A percentile compares a stretch with the other conserved stretches of the same genome.
Evolutionary conservation across 2,113 vertebrate species (phyloP).

Genomic region (Leptodactylus fuscus): DNA sequence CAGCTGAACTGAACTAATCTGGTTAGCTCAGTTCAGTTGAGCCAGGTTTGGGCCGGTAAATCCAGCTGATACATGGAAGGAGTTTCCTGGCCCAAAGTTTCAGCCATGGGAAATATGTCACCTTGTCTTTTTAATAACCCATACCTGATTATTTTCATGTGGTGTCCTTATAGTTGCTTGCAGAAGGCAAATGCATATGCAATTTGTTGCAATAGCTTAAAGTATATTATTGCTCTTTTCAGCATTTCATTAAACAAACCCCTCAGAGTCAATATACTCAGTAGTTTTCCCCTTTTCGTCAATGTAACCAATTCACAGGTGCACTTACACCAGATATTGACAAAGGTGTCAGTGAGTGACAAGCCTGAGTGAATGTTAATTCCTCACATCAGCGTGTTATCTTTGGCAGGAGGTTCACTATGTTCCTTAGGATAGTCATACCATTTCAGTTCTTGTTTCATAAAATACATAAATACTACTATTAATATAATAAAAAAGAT

Average conservation of each 20-base stretch:
- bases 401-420: not conserved
- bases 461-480: not conserved
- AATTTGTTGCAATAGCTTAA: not conserved
- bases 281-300: not conserved
- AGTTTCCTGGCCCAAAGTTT: too few relatives aligned
- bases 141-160: not conserved
- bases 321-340: conserved; percentile 39
- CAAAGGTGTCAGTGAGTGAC: conserved; percentile 42
- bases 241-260: not conserved
- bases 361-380: conserved; percentile 13
- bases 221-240: not conserved
- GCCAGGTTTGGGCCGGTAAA: too few relatives aligned
- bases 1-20: too few relatives aligned
- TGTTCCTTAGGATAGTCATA: not conserved
- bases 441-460: not conserved
- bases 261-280: not conserved
- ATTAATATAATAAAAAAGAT: conserved; percentile 10
- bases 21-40: too few relatives aligned
- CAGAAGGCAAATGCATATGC: not conserved
- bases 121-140: too few relatives aligned
- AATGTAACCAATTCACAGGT: conserved; percentile 23
- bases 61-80: too few relatives aligned
- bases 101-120: too few relatives aligned
- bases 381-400: conserved; percentile 20
- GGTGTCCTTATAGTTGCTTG: not conserved